phyloP scores from a whole-genome alignment of 2,888 invertebrate species.

The Leptinotarsa haldemani region DNA sequence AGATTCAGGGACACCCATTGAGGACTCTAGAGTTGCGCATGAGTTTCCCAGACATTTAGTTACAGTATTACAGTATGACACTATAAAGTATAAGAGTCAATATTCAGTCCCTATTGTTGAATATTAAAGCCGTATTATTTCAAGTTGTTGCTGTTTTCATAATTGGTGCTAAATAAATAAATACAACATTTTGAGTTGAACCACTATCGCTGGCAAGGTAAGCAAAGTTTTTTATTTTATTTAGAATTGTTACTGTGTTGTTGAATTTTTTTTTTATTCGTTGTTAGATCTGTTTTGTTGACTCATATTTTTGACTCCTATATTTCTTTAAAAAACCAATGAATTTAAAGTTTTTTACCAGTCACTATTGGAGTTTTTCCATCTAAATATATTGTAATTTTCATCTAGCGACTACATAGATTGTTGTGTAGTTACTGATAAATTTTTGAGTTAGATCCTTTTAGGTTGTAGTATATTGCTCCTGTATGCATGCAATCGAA shows the following conservation, averaged over 20 bases:
- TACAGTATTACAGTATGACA: too few relatives aligned
- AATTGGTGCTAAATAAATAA: neutral
- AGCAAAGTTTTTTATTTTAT: neutral
- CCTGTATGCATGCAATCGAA: neutral
- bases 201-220: neutral
- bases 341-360: neutral
- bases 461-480: neutral
- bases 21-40: too few relatives aligned
- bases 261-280: neutral
- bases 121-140: neutral
- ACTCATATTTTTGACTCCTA: neutral
- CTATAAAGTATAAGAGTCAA: too few relatives aligned
- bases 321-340: neutral
- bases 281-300: slow-evolving; percentile 1
- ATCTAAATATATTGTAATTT: neutral
- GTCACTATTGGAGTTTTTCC: neutral
- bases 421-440: neutral
- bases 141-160: neutral
- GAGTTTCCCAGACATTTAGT: too few relatives aligned
- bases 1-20: too few relatives aligned
- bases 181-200: neutral
- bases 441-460: neutral
- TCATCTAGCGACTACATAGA: neutral
- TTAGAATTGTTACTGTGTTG: neutral
- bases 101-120: slow-evolving; percentile 5